These are phyloP conservation scores for Eolophus roseicapilla DNA, from an alignment of 2,113 vertebrate species.

Conservation along the genomic window DNA sequence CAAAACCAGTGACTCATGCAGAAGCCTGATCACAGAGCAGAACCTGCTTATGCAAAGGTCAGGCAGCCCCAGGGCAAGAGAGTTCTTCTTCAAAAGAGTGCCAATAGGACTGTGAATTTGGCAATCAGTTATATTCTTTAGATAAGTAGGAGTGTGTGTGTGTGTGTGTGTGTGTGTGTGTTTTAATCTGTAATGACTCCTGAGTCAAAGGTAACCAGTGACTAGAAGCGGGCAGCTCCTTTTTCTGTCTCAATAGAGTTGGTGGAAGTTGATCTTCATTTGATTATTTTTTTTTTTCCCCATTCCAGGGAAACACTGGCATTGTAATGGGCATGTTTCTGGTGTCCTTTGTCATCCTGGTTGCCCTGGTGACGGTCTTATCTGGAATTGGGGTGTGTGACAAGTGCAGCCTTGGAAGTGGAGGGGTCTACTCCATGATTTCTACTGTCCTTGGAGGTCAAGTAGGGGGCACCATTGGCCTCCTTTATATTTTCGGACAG, in stretches of 20 bases:
- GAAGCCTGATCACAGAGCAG: not conserved
- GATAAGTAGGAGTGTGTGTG: not conserved
- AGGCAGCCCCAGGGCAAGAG: not conserved
- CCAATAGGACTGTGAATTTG: not conserved
- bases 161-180: not conserved
- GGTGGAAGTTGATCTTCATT: not conserved
- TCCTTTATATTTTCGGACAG: constrained; percentile 97
- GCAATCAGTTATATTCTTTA: not conserved
- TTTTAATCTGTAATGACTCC: not conserved
- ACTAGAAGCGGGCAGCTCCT: not conserved
- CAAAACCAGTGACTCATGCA: not conserved
- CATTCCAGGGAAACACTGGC: constrained; percentile 90
- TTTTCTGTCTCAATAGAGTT: not conserved
- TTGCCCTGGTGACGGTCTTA: constrained; percentile 90
- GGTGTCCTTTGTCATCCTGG: constrained; percentile 88
- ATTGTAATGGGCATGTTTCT: constrained; percentile 88
- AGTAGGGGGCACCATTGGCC: constrained; percentile 87
- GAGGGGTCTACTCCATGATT: constrained; percentile 96
- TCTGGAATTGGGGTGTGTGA: constrained; percentile 91
- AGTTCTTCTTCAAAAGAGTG: not conserved
- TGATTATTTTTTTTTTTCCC: not conserved
- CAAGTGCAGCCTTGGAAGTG: constrained; percentile 82
- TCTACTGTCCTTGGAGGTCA: constrained; percentile 88
- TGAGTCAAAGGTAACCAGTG: not conserved
- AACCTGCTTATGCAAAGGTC: not conserved